Percentiles rank a stretch among this genome's conserved stretches.
Conservation (phyloP, 2,888 invertebrate species). For the Dicyrtomina minuta region DNA sequence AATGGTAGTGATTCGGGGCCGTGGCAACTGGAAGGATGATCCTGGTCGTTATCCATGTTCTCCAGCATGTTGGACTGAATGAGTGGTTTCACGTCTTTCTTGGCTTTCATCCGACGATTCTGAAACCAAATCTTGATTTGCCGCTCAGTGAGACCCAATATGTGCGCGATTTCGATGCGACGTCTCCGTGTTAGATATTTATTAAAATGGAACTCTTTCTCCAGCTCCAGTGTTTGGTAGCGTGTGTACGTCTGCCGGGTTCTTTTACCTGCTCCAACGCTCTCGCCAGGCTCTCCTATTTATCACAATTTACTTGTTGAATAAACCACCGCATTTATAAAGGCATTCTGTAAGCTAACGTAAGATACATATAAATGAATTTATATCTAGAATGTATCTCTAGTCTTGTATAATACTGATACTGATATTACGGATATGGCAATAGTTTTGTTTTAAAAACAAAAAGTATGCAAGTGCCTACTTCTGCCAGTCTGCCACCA, state of each 20-base stretch:
- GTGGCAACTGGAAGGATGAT: not conserved
- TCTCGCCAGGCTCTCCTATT: constrained; percentile 41
- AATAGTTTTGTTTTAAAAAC: too few species aligned
- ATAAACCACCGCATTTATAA: too few species aligned
- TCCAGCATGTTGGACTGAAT: not conserved
- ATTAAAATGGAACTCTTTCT: constrained; percentile 63
- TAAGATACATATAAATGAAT: too few species aligned
- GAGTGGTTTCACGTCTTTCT: constrained; percentile 56
- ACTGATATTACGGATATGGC: too few species aligned
- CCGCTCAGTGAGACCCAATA: constrained; percentile 60
- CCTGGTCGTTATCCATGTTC: not conserved
- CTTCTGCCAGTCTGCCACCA: too few species aligned
- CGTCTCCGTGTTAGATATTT: constrained; percentile 60
- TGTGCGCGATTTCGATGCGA: constrained; percentile 61
- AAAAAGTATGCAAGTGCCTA: too few species aligned
- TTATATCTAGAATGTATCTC: too few species aligned
- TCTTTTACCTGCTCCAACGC: constrained; percentile 56
- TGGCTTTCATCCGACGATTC: constrained; percentile 60
- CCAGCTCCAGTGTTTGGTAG: constrained; percentile 58
- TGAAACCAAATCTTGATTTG: constrained; percentile 61
- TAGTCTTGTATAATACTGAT: too few species aligned
- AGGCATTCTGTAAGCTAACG: too few species aligned
- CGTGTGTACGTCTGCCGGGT: constrained; percentile 57
- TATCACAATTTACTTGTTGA: constrained; percentile 13
- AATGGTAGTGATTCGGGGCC: constrained; percentile 3